Evolutionary conservation across 2,113 vertebrate genomes (phyloP).

Genomic region (Corythoichthys haematopterus): DNA sequence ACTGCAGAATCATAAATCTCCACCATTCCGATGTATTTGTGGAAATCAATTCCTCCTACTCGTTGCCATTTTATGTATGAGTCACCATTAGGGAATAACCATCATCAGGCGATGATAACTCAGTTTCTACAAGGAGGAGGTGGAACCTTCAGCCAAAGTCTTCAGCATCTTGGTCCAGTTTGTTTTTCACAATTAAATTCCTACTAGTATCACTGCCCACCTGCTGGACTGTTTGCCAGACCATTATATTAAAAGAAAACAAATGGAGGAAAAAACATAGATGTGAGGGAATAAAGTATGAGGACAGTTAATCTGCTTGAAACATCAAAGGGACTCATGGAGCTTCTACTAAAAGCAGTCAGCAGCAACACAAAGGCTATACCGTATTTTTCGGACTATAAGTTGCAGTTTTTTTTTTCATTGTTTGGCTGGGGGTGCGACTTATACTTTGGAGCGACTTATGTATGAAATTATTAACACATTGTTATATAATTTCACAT

Average conservation of each 20-base stretch:
- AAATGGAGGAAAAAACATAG: slow-evolving; percentile 43
- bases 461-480: too few species aligned
- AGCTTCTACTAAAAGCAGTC: slow-evolving; percentile 31
- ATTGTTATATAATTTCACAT: too few species aligned
- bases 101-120: slow-evolving; percentile 47
- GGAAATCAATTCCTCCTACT: slow-evolving; percentile 63
- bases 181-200: slow-evolving; percentile 11
- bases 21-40: slow-evolving; percentile 43
- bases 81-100: slow-evolving; percentile 50
- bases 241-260: slow-evolving; percentile 75
- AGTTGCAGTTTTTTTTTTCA: too few species aligned
- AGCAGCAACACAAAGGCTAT: background rate
- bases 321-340: slow-evolving; percentile 30
- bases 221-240: slow-evolving; percentile 15
- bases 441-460: too few species aligned
- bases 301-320: slow-evolving; percentile 59
- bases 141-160: slow-evolving; percentile 6
- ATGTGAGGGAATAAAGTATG: slow-evolving; percentile 31
- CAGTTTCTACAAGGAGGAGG: slow-evolving; percentile 25
- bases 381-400: too few species aligned
- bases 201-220: slow-evolving; percentile 27
- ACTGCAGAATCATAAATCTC: slow-evolving; percentile 56
- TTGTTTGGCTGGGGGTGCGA: too few species aligned
- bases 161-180: background rate
- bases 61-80: slow-evolving; percentile 65